phyloP scores from a whole-genome alignment of 2,888 invertebrate genomes.

The Spodoptera exigua region DNA sequence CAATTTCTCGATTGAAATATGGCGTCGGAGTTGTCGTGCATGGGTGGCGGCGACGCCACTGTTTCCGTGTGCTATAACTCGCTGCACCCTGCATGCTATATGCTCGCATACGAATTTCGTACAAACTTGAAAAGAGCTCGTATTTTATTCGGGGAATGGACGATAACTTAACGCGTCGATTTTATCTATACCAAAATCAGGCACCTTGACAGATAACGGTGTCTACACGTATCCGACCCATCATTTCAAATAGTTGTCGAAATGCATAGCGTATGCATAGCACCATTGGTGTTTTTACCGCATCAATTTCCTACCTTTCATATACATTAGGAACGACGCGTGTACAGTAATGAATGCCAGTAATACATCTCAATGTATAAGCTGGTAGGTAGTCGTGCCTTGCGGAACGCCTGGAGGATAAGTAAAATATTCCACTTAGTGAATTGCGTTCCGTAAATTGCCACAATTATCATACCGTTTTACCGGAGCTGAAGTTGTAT shows the following conservation, averaged over 20 bases:
- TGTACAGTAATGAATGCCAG: constrained; percentile 75
- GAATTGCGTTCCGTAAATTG: constrained; percentile 81
- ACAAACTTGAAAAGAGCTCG: constrained; percentile 63
- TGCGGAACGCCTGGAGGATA: constrained; percentile 77
- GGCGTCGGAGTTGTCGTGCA: constrained; percentile 72
- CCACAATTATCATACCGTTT: constrained; percentile 79
- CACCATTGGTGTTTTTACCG: constrained; percentile 53
- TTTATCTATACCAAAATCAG: constrained; percentile 52
- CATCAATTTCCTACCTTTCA: constrained; percentile 34
- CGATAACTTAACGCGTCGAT: constrained; percentile 45
- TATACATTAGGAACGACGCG: constrained; percentile 65
- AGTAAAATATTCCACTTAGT: constrained; percentile 85
- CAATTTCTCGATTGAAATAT: constrained; percentile 88
- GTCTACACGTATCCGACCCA: constrained; percentile 26
- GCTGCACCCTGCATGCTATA: constrained; percentile 74
- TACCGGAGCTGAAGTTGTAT: constrained; percentile 55
- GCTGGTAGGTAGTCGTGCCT: constrained; percentile 79
- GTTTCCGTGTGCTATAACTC: constrained; percentile 85
- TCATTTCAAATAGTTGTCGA: constrained; percentile 24
- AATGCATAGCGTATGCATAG: constrained; percentile 16
- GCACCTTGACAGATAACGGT: constrained; percentile 65
- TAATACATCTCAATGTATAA: constrained; percentile 81
- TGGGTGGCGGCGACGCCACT: constrained; percentile 90
- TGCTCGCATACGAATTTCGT: constrained; percentile 56
- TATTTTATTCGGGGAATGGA: constrained; percentile 60